Evolutionary conservation across 2,888 invertebrate genomes (phyloP).

Genomic region (Caenorhabditis afra): DNA sequence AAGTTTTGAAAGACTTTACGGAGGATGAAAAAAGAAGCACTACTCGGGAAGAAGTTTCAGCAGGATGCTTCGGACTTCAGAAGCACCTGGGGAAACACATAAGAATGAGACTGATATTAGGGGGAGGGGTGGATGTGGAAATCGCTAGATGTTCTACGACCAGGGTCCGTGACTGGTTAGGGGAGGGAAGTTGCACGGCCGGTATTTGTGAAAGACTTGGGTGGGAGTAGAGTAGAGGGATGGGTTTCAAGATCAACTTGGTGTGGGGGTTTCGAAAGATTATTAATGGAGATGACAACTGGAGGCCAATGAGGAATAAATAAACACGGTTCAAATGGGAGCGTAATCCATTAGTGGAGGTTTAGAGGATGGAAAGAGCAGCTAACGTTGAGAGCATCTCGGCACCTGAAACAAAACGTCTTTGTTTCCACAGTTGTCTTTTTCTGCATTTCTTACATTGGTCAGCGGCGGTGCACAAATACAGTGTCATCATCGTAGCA

Average conservation of each 20-base stretch:
- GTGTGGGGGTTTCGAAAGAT: neutral
- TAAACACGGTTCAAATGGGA: neutral
- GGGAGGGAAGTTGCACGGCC: neutral
- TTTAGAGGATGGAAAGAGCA: slow-evolving; percentile 29
- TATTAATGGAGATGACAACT: slow-evolving; percentile 1
- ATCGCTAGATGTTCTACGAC: slow-evolving; percentile 54
- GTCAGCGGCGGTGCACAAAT: slow-evolving; percentile 32
- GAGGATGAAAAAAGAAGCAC: slow-evolving; percentile 14
- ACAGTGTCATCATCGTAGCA: slow-evolving; percentile 41
- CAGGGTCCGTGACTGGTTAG: slow-evolving; percentile 13
- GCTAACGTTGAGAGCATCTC: slow-evolving; percentile 39
- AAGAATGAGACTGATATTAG: no score
- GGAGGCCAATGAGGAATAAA: slow-evolving; percentile 7
- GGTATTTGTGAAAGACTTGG: slow-evolving; percentile 52
- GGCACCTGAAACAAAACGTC: slow-evolving; percentile 23
- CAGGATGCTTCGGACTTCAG: neutral
- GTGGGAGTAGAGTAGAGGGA: slow-evolving; percentile 17
- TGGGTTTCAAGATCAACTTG: slow-evolving; percentile 37
- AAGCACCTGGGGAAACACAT: no score
- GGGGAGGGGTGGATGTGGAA: neutral
- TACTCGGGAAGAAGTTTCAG: slow-evolving; percentile 15
- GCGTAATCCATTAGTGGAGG: neutral
- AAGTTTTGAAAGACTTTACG: slow-evolving; percentile 44
- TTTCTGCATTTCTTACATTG: slow-evolving; percentile 28
- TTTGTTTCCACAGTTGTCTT: neutral